Percentiles rank a stretch among this genome's conserved stretches.
These are phyloP conservation scores for Drosophila lacertosa DNA, from an alignment of 1,140 invertebrate genomes.

Conservation along the genomic window DNA sequence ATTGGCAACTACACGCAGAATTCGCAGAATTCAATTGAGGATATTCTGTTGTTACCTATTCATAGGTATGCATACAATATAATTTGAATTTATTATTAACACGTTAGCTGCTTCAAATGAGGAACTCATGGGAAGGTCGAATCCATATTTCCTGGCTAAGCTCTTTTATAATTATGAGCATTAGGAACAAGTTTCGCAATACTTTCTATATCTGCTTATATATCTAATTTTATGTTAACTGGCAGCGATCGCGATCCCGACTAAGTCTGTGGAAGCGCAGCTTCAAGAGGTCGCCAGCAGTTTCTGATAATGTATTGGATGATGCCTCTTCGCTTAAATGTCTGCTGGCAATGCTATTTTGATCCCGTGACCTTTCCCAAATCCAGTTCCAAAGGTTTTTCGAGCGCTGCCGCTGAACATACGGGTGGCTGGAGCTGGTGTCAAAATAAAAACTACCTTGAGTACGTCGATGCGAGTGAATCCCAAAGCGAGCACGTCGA, in stretches of 20 bases:
- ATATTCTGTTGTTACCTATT: too few relatives aligned
- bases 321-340: background rate
- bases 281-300: constrained; percentile 18
- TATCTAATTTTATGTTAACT: too few relatives aligned
- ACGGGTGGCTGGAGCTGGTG: constrained; percentile 62
- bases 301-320: background rate
- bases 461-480: constrained; percentile 62
- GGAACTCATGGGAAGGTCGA: too few relatives aligned
- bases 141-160: too few relatives aligned
- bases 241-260: constrained; percentile 2
- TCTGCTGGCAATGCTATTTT: background rate
- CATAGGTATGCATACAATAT: too few relatives aligned
- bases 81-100: too few relatives aligned
- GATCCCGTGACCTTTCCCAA: constrained; percentile 6
- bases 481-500: constrained; percentile 69
- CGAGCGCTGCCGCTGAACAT: constrained; percentile 55
- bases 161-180: too few relatives aligned
- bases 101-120: background rate
- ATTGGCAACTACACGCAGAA: too few relatives aligned
- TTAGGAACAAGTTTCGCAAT: constrained; percentile 25
- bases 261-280: too few relatives aligned
- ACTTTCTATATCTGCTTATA: background rate
- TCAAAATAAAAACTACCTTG: constrained; percentile 74
- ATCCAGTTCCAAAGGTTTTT: constrained; percentile 12
- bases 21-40: too few relatives aligned